phyloP scores from a whole-genome alignment of 2,797 vertebrate species.

The Heliangelus exortis region DNA sequence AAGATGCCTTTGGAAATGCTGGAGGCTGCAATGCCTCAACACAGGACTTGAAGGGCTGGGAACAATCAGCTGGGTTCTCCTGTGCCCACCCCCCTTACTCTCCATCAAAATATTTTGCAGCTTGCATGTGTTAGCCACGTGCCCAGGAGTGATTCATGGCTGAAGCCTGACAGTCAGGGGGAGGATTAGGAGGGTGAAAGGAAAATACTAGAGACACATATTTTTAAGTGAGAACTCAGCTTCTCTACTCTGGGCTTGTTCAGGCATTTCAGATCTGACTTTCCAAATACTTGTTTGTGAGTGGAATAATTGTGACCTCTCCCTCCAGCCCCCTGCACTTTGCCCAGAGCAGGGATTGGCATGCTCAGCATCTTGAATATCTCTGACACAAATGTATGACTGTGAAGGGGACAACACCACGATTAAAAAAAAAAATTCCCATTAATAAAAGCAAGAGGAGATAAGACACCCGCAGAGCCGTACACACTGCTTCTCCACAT shows the following conservation, averaged over 20 bases:
- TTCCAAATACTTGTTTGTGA: neutral
- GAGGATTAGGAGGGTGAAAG: neutral
- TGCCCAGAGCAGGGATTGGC: neutral
- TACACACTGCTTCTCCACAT: neutral
- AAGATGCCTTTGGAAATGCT: neutral
- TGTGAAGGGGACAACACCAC: neutral
- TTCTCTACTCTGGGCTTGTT: neutral
- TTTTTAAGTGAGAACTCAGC: neutral
- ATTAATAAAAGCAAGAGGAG: neutral
- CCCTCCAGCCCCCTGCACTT: neutral
- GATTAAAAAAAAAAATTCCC: neutral
- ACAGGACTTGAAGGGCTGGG: neutral
- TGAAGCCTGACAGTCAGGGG: slow-evolving; percentile 30
- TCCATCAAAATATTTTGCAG: slow-evolving; percentile 63
- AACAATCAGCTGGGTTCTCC: slow-evolving; percentile 2
- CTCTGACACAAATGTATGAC: rapidly evolving
- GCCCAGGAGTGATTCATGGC: slow-evolving; percentile 37
- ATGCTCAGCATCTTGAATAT: neutral
- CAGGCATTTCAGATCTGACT: neutral
- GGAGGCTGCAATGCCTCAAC: neutral
- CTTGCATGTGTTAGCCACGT: neutral
- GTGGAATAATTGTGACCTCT: neutral
- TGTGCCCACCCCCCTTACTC: neutral
- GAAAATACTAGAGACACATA: neutral
- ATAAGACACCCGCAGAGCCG: neutral